These are phyloP conservation scores for Diorhabda sublineata DNA, from an alignment of 1,140 invertebrate species.

Conservation along the genomic window DNA sequence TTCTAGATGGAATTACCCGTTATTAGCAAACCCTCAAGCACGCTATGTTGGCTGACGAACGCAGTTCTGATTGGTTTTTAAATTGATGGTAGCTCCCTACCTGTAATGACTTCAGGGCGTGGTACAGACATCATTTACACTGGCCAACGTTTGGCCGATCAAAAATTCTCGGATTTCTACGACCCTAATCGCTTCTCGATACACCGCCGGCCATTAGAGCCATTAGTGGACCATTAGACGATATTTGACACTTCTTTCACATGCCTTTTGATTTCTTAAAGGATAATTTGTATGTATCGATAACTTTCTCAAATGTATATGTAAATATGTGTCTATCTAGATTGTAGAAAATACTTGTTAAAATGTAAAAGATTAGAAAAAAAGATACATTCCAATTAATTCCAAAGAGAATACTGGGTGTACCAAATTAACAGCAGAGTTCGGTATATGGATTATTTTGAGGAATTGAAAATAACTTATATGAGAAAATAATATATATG, in stretches of 20 bases:
- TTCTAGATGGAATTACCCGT: conserved; percentile 40
- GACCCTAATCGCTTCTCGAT: conserved; percentile 45
- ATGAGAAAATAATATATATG: no score
- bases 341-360: no score
- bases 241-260: conserved; percentile 34
- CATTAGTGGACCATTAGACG: conserved; percentile 33
- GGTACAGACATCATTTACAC: conserved; percentile 45
- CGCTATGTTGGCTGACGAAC: conserved; percentile 30
- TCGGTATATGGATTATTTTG: no score
- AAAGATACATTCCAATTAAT: no score
- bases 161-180: conserved; percentile 24
- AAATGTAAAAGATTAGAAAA: no score
- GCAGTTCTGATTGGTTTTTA: conserved; percentile 41
- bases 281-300: conserved; percentile 9
- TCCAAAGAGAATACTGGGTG: no score
- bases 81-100: conserved; percentile 44
- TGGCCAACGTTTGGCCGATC: conserved; percentile 42
- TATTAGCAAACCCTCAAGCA: conserved; percentile 36
- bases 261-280: conserved; percentile 12
- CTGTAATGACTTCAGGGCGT: conserved; percentile 43
- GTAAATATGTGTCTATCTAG: background rate
- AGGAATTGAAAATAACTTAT: no score
- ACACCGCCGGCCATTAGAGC: conserved; percentile 39
- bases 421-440: no score
- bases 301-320: conserved; percentile 1